Percentiles rank a stretch among this genome's conserved stretches.
Conservation (phyloP, 2,797 vertebrate genomes). For the Thalassophryne amazonica region DNA sequence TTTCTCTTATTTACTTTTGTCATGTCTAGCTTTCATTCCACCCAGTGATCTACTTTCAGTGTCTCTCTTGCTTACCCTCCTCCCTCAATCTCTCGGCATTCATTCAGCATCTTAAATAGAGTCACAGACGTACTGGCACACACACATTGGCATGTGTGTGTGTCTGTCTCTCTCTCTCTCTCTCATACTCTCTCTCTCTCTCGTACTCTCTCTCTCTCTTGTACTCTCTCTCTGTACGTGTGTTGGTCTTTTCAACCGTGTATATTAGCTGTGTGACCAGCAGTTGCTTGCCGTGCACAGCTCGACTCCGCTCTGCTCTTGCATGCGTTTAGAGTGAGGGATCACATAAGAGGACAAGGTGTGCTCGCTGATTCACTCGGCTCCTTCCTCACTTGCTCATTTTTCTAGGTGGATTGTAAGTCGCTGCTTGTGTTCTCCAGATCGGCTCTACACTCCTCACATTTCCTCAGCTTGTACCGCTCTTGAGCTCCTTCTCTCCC, state of each 20-base stretch:
- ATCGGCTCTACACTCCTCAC: constrained; percentile 9
- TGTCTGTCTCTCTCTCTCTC: constrained; percentile 3
- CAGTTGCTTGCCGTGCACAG: constrained; percentile 28
- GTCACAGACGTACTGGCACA: constrained; percentile 9
- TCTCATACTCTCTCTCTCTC: constrained; percentile 23
- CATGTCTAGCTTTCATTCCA: constrained; percentile 42
- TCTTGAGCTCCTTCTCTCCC: constrained; percentile 13
- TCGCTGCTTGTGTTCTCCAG: constrained; percentile 1
- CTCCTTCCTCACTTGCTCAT: background rate
- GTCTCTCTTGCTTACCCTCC: background rate
- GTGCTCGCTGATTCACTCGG: background rate
- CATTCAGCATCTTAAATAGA: constrained; percentile 57
- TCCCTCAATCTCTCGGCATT: constrained; percentile 5
- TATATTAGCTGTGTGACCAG: constrained; percentile 44
- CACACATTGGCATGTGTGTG: background rate
- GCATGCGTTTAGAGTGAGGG: background rate
- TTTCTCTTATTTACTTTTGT: no score
- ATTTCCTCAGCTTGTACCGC: constrained; percentile 2
- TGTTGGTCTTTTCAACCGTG: constrained; percentile 17
- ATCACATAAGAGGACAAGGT: constrained; percentile 15
- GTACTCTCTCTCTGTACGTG: no score
- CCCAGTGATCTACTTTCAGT: constrained; percentile 53
- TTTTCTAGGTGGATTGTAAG: constrained; percentile 28
- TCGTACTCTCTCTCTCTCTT: no score
- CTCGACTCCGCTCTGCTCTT: background rate